Base-by-base conservation (phyloP, 2,888 invertebrate species). In the Rhagophthalmus giganteus region DNA sequence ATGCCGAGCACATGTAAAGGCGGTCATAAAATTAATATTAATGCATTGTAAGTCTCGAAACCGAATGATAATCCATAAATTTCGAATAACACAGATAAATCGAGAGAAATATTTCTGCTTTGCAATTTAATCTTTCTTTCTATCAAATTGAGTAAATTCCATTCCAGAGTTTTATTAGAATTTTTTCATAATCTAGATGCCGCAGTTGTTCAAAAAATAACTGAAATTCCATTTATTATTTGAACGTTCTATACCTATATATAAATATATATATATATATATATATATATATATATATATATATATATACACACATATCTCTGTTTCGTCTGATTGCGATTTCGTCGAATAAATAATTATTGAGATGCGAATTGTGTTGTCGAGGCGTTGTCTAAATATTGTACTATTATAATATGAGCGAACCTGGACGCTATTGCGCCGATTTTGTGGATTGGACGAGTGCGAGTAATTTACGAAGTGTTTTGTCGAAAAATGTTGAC, bases 91-190 rank as follows among this genome's bases (percentile, higher is more conserved):
- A 30, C 12, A 10, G n/a, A 12, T 30, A 30, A 11, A 27, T 27
- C 27, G 27, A 27, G 27, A 27, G 10, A 27, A 31, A 31, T 31
- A 16, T 16, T 14, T 12, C 16, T 14, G 14, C 12, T 15, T 14
- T 15, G 16, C 31, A 41, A 41, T 41, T 41, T 41, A 28, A 46
- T 46, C 46, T 46, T 46, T 44, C 33, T 44, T 33, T 38, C 38
- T 30, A 46, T 45, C 46, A 35, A 46, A 46, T 46, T 46, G 46
- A 35, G 31, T 11, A 25, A 46, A 46, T 46, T 46, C 46, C 46
- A 32, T 37, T 37, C 46, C 44, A 10, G 12, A 38, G 40, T 47
- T 47, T 40, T 40, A 47, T 47, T 40, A 47, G 40, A 47, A 47
- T 47, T 47, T 47, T 47, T 46, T 47, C 47, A 28, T 38, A 38